Evolutionary conservation across 30 jellyfish, hydroid and myxozoan species (phyloP).

Genomic region (Sanderia malayensis): DNA sequence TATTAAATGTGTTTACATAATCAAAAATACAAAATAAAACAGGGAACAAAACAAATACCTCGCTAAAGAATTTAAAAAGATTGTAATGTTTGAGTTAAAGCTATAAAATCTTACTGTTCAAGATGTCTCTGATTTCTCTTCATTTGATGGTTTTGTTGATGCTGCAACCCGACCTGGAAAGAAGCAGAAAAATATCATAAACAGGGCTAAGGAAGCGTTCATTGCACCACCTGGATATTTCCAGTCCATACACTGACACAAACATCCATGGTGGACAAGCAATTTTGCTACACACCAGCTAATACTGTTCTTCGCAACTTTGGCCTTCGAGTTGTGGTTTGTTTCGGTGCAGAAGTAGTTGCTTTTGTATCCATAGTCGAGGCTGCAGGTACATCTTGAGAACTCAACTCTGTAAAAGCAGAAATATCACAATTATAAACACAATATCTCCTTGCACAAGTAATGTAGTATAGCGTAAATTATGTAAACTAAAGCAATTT

Average conservation of each 20-base stretch:
- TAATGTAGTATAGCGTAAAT: background rate
- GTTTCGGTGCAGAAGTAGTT: slow-evolving; percentile 1
- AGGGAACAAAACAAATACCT: too few relatives aligned
- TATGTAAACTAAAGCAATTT: background rate
- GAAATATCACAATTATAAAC: background rate
- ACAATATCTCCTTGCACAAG: background rate
- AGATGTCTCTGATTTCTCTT: background rate
- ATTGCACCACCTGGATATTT: too few relatives aligned
- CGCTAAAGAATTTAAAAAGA: too few relatives aligned
- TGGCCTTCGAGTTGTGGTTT: slow-evolving; percentile 55
- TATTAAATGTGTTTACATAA: too few relatives aligned
- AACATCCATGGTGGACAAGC: too few relatives aligned
- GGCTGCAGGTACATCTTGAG: slow-evolving; percentile 3
- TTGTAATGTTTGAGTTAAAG: too few relatives aligned
- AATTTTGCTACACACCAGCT: too few relatives aligned
- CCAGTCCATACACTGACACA: too few relatives aligned
- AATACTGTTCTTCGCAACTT: slow-evolving; percentile 47
- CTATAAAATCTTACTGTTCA: background rate
- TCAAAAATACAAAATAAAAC: too few relatives aligned
- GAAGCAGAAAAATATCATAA: too few relatives aligned
- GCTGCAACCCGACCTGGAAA: background rate
- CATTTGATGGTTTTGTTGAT: background rate
- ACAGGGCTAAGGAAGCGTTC: too few relatives aligned
- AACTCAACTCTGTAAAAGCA: background rate
- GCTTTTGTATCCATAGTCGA: slow-evolving; percentile 1